Percentiles rank a stretch among this genome's conserved stretches.
Evolutionary conservation across 2,797 vertebrate genomes (phyloP).

Genomic region (Esox lucius): DNA sequence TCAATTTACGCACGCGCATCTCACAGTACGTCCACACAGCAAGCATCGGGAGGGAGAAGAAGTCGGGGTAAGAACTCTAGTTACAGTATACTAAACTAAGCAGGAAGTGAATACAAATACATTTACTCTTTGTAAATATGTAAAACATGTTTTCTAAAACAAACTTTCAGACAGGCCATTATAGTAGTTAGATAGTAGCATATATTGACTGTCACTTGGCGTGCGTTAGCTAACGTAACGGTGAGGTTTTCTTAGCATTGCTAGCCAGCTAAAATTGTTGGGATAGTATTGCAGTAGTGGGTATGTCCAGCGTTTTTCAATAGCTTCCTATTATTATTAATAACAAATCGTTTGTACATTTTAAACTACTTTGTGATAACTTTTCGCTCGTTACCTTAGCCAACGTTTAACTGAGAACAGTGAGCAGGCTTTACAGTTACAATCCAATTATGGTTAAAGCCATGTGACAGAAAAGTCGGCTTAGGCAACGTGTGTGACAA

Average conservation of each 20-base stretch:
- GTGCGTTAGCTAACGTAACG: not conserved
- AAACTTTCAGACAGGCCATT: not conserved
- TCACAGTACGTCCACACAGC: not conserved
- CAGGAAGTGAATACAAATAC: not conserved
- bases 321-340: too few species aligned
- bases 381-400: not conserved
- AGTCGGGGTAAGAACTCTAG: conserved; percentile 6
- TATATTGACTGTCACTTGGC: conserved; percentile 4
- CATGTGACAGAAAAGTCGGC: not conserved
- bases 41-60: not conserved
- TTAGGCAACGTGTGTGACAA: not conserved
- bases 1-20: conserved; percentile 17
- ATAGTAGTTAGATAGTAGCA: too few species aligned
- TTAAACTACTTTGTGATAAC: not conserved
- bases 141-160: not conserved
- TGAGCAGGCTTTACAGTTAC: not conserved
- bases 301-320: too few species aligned
- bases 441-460: not conserved
- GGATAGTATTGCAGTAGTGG: too few species aligned
- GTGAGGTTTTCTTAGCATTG: not conserved
- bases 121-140: not conserved
- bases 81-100: not conserved
- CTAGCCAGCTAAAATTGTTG: not conserved
- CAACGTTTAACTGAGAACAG: not conserved
- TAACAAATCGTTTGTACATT: too few species aligned